Base-by-base conservation (phyloP, 2,797 vertebrate species). In the Eospalax fontanierii region DNA sequence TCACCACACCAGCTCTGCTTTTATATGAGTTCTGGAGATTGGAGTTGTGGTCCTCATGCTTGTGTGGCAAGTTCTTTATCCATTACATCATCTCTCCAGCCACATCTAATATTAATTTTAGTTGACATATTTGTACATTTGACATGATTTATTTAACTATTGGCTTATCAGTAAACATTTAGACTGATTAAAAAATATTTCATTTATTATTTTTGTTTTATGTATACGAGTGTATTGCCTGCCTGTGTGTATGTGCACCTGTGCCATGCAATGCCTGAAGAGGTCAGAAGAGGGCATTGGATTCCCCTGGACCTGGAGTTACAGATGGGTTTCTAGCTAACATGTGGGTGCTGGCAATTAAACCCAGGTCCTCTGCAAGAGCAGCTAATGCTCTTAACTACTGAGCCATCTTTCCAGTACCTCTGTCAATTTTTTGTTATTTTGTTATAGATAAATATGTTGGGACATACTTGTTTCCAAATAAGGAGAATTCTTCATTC, bases 131-230 rank as follows among this genome's bases (percentile, higher is more conserved):
- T 35, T 33, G 80, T 73, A 28, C 54, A 79, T 46, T 87, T 91
- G 71, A 28, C 40, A 65, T 82, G 66, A 57, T 78, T 93, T 90
- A 66, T 66, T 83, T 80, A 86, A 65, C 10, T 91, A 19, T 83
- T 66, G 54, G 21, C 43, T 71, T 68, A 89, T 57, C 9, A 63
- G 5, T 40, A 15, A 12, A 9, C 14, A 94, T 73, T 95, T 59
- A 21, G 1, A 19, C 81, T 74, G 74, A 6, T 54, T 54, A 54
- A 10, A 54, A 54, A 54, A 54, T 54, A 54, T 84, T 91, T 63
- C 19, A 21, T 1, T 21, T 59, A 74, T 85, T 87, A 66, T 65
- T 4, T 16, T 59, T 87, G 40, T 46, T 85, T 0, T 46, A 50
- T 75, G 50, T 54, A 8, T 35, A 35, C 11, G 22, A 70, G 21